Percentiles rank a stretch among this genome's conserved stretches.
Evolutionary conservation across 1,140 invertebrate species (phyloP).

Genomic region (Drosophila pseudoananassae): DNA sequence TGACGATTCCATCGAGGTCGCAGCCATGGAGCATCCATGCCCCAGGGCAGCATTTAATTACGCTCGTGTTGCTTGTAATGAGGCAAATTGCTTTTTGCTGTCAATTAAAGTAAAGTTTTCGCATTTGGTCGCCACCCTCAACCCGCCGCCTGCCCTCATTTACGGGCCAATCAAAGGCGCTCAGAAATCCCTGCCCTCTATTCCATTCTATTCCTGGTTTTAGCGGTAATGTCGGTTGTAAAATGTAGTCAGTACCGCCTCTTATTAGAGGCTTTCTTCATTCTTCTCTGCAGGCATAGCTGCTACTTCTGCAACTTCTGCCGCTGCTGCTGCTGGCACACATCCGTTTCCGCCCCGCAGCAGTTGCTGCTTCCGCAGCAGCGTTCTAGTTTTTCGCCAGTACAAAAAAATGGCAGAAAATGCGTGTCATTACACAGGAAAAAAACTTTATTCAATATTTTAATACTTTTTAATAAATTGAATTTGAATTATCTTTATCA

Average conservation of each 20-base stretch:
- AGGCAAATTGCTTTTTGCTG: slow-evolving; percentile 81
- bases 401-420: slow-evolving; percentile 44
- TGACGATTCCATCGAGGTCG: slow-evolving; percentile 55
- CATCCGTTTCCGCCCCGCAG: slow-evolving; percentile 64
- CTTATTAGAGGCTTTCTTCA: slow-evolving; percentile 28
- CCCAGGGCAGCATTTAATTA: slow-evolving; percentile 74
- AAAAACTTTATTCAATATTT: background rate
- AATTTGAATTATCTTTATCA: too few species aligned
- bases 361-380: slow-evolving; percentile 48
- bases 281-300: slow-evolving; percentile 6
- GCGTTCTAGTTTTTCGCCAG: slow-evolving; percentile 60
- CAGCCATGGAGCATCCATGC: slow-evolving; percentile 16
- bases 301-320: slow-evolving; percentile 1
- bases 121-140: slow-evolving; percentile 41
- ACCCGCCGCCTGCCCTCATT: slow-evolving; percentile 31
- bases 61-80: slow-evolving; percentile 77
- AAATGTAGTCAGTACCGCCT: slow-evolving; percentile 48
- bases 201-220: slow-evolving; percentile 29
- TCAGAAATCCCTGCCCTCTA: slow-evolving; percentile 8
- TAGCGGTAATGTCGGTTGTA: slow-evolving; percentile 60
- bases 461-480: too few species aligned
- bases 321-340: slow-evolving; percentile 20
- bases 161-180: slow-evolving; percentile 67
- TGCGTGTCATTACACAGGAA: slow-evolving; percentile 15
- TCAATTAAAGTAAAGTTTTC: slow-evolving; percentile 81